phyloP scores from a whole-genome alignment of 2,113 vertebrate species.

The Cygnus atratus region DNA sequence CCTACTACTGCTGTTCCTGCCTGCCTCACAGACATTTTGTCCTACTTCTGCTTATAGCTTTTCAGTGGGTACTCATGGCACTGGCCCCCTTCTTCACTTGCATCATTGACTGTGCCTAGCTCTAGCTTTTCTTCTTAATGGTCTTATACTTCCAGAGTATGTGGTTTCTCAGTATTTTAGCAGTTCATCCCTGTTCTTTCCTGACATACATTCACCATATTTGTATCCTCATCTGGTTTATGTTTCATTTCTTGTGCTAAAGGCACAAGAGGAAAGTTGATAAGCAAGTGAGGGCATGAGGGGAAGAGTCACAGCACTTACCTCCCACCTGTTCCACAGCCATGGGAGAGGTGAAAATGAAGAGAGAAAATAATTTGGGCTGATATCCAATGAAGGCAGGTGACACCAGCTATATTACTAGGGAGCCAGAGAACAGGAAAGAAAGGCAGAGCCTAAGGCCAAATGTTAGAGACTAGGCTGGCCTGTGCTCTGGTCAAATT shows the following conservation, averaged over 20 bases:
- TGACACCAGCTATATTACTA: background rate
- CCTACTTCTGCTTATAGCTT: background rate
- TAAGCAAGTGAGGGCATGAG: background rate
- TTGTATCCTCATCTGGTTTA: background rate
- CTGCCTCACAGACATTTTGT: background rate
- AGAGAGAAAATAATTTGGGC: slow-evolving; percentile 1
- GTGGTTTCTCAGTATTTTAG: background rate
- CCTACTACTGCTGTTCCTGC: background rate
- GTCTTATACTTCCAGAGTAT: background rate
- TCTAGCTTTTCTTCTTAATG: background rate
- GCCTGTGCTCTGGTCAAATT: background rate
- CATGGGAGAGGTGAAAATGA: background rate
- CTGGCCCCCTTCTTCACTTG: background rate
- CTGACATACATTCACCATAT: background rate
- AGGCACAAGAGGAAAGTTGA: background rate
- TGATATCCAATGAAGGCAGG: background rate
- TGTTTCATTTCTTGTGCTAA: background rate
- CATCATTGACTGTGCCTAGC: background rate
- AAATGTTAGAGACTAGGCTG: background rate
- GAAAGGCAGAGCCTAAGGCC: background rate
- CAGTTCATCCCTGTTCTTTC: background rate
- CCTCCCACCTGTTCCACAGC: background rate
- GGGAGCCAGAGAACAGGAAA: background rate
- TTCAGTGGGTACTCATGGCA: fast-evolving
- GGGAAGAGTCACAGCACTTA: background rate